A percentile compares a stretch with the other conserved stretches of the same genome.
Conservation (phyloP, 2,888 invertebrate species). For the Ichneumoninae sp. region DNA sequence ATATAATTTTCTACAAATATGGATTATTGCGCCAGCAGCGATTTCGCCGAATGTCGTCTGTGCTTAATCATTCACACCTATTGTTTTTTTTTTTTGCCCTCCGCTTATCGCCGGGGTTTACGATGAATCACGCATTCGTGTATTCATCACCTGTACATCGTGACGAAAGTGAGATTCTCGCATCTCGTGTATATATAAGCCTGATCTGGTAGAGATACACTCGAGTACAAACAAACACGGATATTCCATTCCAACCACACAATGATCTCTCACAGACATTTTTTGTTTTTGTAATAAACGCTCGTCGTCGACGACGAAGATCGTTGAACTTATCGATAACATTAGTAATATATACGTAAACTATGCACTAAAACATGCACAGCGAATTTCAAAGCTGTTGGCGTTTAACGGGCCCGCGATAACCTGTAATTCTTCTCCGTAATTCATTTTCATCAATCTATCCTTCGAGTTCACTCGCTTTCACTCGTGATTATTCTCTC, state of each 20-base stretch:
- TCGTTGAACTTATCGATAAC: constrained; percentile 63
- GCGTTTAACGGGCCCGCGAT: constrained; percentile 60
- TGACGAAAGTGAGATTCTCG: constrained; percentile 49
- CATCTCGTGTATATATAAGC: constrained; percentile 35
- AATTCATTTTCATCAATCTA: constrained; percentile 33
- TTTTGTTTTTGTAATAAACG: constrained; percentile 21
- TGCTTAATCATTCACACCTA: constrained; percentile 19
- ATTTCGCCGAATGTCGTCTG: constrained; percentile 27
- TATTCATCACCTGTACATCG: constrained; percentile 25
- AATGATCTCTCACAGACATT: constrained; percentile 14
- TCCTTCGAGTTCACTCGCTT: constrained; percentile 40
- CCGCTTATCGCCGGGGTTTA: not conserved
- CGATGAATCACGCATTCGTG: constrained; percentile 41
- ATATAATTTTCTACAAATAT: constrained; percentile 51
- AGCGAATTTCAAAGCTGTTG: constrained; percentile 76
- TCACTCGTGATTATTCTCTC: constrained; percentile 13
- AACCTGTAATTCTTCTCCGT: constrained; percentile 9
- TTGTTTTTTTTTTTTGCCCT: not conserved
- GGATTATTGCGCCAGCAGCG: constrained; percentile 63
- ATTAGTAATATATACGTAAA: constrained; percentile 67
- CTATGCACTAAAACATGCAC: constrained; percentile 84
- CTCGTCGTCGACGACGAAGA: constrained; percentile 57
- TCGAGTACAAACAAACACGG: constrained; percentile 27
- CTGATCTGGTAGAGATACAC: constrained; percentile 4
- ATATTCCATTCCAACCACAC: constrained; percentile 31